Base-by-base conservation (phyloP, 2,888 invertebrate species). In the Trilocha varians region DNA sequence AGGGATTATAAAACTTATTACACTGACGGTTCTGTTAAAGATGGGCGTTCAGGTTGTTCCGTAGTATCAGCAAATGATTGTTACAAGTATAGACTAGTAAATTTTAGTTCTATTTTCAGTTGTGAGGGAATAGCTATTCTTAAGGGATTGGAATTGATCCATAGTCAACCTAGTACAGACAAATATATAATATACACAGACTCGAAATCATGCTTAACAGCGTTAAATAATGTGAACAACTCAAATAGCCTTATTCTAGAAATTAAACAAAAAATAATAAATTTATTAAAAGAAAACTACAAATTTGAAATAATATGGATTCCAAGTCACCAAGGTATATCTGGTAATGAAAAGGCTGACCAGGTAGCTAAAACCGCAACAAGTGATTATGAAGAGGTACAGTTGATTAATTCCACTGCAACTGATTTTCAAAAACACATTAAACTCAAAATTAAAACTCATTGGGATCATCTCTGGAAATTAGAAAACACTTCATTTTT, bases 141-240 rank as follows among this genome's bases (percentile, higher is more conserved):
- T 15, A 39, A 39, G 34, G 9, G 3, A 3, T 15, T 39, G 32
- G 39, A 39, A 39, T 32, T 39, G n/a, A 33, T 39, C 4, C 14
- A 9, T n/a, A 32, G 25, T 15, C 32, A 39, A 32, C 25, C 38
- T 3, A 38, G 25, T 25, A 13, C 8, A 13, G 25, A 6, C 13
- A 38, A 25, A 9, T 39, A 39, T 15, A 34, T 39, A 39, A n/a
- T 39, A 15, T 39, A 14, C 32, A 39, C 39, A 2, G 39, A 39
- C 11, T 39, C 39, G n/a, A 39, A 39, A 39, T 39, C 39, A 14
- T 39, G 39, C 14, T 34, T 39, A 15, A 32, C 34, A 16, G 39
- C 39, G 32, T 13, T 38, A 32, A 32, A 38, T 3, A 38, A 38
- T 25, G 6, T 2, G 25, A 16, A 32, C 11, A 38, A 38, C 32